Percentiles rank a stretch among this genome's conserved stretches.
phyloP scores from a whole-genome alignment of 2,797 vertebrate species.

The Phoebastria nigripes region DNA sequence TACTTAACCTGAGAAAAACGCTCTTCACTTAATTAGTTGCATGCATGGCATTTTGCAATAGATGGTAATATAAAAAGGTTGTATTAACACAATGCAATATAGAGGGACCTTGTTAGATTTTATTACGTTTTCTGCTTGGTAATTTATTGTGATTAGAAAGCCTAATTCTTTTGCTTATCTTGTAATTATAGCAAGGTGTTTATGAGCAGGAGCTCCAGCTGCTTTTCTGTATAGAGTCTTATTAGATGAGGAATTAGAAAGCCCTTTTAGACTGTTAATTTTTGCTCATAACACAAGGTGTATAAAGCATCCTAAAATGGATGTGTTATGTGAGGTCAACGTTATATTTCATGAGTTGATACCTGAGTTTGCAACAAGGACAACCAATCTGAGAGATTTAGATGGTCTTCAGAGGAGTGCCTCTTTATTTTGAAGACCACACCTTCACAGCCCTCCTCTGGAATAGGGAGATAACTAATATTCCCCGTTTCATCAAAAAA shows the following conservation, averaged over 20 bases:
- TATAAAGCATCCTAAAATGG: neutral
- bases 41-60: neutral
- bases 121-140: neutral
- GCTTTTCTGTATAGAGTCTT: neutral
- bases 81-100: neutral
- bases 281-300: neutral
- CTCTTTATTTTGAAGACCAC: neutral
- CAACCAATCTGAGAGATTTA: neutral
- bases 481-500: neutral
- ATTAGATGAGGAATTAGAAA: constrained; percentile 15
- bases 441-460: neutral
- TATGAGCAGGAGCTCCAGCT: constrained; percentile 1
- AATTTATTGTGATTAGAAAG: constrained; percentile 1
- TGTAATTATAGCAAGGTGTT: constrained; percentile 24
- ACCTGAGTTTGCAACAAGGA: neutral
- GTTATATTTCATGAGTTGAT: neutral
- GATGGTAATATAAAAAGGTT: neutral
- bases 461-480: neutral
- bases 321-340: neutral
- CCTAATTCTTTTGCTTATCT: constrained; percentile 33
- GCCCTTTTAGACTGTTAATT: neutral
- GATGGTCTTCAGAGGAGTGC: neutral
- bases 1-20: neutral
- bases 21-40: constrained; percentile 18
- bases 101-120: neutral